Evolutionary conservation across 1,140 invertebrate species (phyloP).

Genomic region (Rhopalosiphum maidis): DNA sequence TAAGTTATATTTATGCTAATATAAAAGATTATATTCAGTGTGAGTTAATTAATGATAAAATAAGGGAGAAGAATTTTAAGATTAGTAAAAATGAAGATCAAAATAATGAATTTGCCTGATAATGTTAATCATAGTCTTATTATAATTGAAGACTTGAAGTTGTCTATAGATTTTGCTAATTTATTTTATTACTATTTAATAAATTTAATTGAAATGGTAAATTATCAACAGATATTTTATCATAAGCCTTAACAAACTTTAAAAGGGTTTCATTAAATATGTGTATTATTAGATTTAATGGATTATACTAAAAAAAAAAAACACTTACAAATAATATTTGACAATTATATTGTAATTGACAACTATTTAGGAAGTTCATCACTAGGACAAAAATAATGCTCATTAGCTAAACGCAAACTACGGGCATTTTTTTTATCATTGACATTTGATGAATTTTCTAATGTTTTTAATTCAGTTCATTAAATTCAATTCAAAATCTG

Average conservation of each 20-base stretch:
- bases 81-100: neutral
- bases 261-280: neutral
- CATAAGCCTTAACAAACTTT: neutral
- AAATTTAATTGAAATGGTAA: neutral
- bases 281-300: neutral
- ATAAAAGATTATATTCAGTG: no score
- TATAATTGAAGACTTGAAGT: neutral
- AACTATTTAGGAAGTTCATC: conserved; percentile 9
- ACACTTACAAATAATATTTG: neutral
- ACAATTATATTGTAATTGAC: neutral
- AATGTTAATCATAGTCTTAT: neutral
- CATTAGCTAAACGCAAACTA: neutral
- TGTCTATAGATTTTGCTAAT: neutral
- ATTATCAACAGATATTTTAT: neutral
- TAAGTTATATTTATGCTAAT: neutral
- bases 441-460: neutral
- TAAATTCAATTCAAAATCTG: conserved; percentile 35
- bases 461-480: neutral
- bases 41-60: neutral
- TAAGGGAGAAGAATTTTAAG: neutral
- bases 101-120: neutral
- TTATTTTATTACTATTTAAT: neutral
- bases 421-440: neutral
- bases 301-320: neutral
- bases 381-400: conserved; percentile 54